Evolutionary conservation across 2,797 vertebrate genomes (phyloP).

Genomic region (Chiroxiphia lanceolata): DNA sequence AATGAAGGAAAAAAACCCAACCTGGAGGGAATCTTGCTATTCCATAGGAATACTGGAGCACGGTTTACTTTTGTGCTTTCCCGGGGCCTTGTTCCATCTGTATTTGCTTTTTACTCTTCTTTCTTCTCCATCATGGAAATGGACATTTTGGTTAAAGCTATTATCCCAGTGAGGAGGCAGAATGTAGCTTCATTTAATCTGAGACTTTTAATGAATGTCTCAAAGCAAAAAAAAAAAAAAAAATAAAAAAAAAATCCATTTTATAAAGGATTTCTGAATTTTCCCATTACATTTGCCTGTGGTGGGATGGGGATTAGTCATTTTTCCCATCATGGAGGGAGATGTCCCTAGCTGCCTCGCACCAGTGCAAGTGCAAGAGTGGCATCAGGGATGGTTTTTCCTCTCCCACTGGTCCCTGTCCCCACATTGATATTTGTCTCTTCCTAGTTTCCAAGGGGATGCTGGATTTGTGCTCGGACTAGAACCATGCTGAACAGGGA

Average conservation of each 20-base stretch:
- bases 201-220: background rate
- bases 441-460: background rate
- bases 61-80: background rate
- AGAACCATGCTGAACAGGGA: background rate
- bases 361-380: rapidly evolving
- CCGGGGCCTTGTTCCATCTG: background rate
- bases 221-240: background rate
- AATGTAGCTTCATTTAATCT: background rate
- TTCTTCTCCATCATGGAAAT: background rate
- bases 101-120: background rate
- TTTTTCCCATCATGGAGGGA: background rate
- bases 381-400: background rate
- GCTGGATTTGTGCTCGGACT: background rate
- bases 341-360: background rate
- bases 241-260: background rate
- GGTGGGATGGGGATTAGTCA: background rate
- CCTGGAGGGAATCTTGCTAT: background rate
- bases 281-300: background rate
- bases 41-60: background rate
- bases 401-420: background rate
- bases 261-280: background rate
- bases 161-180: background rate
- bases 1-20: background rate
- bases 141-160: slow-evolving; percentile 20
- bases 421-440: background rate